Evolutionary conservation across 2,113 vertebrate species (phyloP).

Genomic region (Chionodraco myersi): DNA sequence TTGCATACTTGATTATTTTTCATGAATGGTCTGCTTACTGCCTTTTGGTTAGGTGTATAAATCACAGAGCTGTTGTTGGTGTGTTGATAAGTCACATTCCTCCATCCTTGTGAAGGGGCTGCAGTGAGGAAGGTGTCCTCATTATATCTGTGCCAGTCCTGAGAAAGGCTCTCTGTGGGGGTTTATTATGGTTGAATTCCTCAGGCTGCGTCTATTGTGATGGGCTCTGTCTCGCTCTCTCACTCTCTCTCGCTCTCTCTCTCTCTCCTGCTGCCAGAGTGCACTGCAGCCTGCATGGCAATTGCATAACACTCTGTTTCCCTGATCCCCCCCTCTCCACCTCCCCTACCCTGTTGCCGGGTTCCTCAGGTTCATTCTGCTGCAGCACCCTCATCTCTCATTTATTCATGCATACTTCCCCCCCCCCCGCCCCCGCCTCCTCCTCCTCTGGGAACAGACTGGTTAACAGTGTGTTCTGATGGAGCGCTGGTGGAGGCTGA

Average conservation of each 20-base stretch:
- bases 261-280: slow-evolving; percentile 47
- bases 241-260: slow-evolving; percentile 6
- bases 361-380: slow-evolving; percentile 76
- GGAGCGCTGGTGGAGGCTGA: neutral
- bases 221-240: slow-evolving; percentile 37
- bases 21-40: neutral
- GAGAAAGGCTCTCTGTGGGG: slow-evolving; percentile 54
- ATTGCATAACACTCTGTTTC: slow-evolving; percentile 76
- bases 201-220: slow-evolving; percentile 62
- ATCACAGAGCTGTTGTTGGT: slow-evolving; percentile 23
- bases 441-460: slow-evolving; percentile 47
- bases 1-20: slow-evolving; percentile 19
- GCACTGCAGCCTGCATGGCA: slow-evolving; percentile 74
- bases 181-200: slow-evolving; percentile 67
- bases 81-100: slow-evolving; percentile 55
- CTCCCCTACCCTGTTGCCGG: slow-evolving; percentile 56
- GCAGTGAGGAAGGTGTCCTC: slow-evolving; percentile 40
- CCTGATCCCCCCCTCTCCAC: slow-evolving; percentile 4
- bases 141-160: slow-evolving; percentile 39
- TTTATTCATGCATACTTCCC: slow-evolving; percentile 60
- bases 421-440: slow-evolving; percentile 15
- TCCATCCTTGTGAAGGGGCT: slow-evolving; percentile 44
- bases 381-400: slow-evolving; percentile 57
- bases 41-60: neutral
- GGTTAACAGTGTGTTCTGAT: slow-evolving; percentile 36